These are phyloP conservation scores for Excalfactoria chinensis DNA, from an alignment of 2,113 vertebrate species.

Conservation along the genomic window DNA sequence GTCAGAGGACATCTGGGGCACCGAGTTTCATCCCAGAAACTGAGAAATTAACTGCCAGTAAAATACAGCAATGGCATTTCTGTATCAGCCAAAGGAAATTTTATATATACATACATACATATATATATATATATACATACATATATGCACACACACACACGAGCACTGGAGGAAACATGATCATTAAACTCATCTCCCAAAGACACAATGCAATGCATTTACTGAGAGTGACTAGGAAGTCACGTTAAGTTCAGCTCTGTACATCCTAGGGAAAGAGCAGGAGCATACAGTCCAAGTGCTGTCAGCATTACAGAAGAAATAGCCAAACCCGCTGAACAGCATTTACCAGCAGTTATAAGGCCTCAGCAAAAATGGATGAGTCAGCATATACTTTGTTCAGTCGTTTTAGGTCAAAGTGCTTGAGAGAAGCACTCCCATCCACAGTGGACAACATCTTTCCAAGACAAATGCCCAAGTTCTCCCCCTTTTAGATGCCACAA, in stretches of 20 bases:
- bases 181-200: background rate
- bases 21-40: background rate
- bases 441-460: conserved; percentile 53
- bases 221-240: accelerated
- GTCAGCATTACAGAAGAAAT: conserved; percentile 1
- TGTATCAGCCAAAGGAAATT: background rate
- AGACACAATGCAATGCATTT: background rate
- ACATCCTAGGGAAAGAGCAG: background rate
- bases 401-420: background rate
- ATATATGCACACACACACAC: background rate
- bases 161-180: background rate
- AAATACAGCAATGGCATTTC: accelerated
- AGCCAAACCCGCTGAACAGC: background rate
- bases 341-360: background rate
- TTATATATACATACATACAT: too few species aligned
- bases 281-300: background rate
- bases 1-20: background rate
- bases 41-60: background rate
- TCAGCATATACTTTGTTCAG: conserved; percentile 40
- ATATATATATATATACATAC: too few species aligned
- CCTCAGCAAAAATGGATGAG: background rate
- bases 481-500: conserved; percentile 48
- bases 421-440: conserved; percentile 32
- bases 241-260: background rate
- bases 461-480: conserved; percentile 57